Percentiles rank a stretch among this genome's conserved stretches.
Evolutionary conservation across 2,797 vertebrate species (phyloP).

Genomic region (Phaenicophaeus curvirostris): DNA sequence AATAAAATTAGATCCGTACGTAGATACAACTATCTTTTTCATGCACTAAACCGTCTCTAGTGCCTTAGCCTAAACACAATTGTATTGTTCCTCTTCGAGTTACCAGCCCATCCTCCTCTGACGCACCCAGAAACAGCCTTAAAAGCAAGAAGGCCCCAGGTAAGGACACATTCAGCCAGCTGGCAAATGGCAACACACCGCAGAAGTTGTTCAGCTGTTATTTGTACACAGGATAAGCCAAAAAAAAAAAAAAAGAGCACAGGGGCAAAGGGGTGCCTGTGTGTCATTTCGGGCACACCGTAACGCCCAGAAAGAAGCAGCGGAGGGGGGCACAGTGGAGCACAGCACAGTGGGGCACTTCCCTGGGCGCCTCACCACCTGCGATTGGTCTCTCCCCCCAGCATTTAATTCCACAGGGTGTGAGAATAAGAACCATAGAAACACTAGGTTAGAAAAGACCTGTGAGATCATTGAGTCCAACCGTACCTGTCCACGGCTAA

Average conservation of each 20-base stretch:
- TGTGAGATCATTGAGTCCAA: too few relatives aligned
- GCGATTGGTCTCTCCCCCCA: not conserved
- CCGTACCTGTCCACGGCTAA: too few relatives aligned
- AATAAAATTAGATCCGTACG: not conserved
- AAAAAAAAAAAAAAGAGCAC: constrained; percentile 39
- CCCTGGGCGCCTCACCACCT: not conserved
- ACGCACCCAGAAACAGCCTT: constrained; percentile 19
- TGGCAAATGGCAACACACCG: constrained; percentile 11
- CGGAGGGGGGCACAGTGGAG: not conserved
- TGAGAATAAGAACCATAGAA: not conserved
- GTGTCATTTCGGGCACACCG: not conserved
- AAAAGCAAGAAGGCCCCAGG: constrained; percentile 50
- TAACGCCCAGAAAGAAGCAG: not conserved
- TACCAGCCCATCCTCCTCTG: not conserved
- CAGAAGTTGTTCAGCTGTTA: not conserved
- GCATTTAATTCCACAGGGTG: not conserved
- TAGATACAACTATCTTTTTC: not conserved
- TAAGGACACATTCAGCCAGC: constrained; percentile 40
- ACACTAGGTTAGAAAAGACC: too few relatives aligned
- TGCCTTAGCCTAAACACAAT: not conserved
- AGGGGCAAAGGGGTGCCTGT: not conserved
- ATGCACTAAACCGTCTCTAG: not conserved
- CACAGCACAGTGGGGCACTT: not conserved
- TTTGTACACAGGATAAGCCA: constrained; percentile 9
- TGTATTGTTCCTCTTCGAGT: not conserved